Evolutionary conservation across 2,797 vertebrate species (phyloP), one percentile per base, ranked within the genome.

Genomic region (Bryconaethiops microstoma): DNA sequence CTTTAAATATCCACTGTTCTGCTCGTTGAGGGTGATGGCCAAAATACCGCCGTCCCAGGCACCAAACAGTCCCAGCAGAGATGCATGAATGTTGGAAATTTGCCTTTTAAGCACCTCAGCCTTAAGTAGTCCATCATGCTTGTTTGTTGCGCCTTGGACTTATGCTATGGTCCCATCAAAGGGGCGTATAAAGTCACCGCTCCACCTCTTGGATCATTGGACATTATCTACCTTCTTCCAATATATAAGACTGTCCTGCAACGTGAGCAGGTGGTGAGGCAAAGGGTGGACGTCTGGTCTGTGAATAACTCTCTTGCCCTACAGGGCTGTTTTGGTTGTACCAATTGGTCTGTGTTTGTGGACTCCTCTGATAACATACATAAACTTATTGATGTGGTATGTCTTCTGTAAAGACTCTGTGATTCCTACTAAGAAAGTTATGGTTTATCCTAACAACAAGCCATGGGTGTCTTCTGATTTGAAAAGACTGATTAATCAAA

Each of bases 81-180:
- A 29, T 29, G 29, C 29, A 29, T 29, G 29, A 29, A 29, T 29
- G 29, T 29, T 29, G 3, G 29, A 29, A 29, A 29, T 29, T 29
- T 1, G 29, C 1, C 29, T 29, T 29, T 1, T 1, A 29, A 29
- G 29, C 29, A 29, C 29, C 29, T 29, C 29, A 29, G 29, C 29
- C 29, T 29, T 29, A 29, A 29, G 29, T 29, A 29, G 29, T 29
- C 29, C 29, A 29, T 29, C 29, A 29, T 29, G 29, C n/a, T n/a
- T n/a, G n/a, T n/a, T n/a, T n/a, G n/a, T n/a, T n/a, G n/a, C n/a
- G n/a, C 35, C 17, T 42, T 71, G 14, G 77, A 72, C 21, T 39
- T 60, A 10, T 71, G 77, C 48, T 79, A 71, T 59, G 54, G 54
- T 55, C 23, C 76, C 17, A 70, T 70, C 39, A 79, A 50, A 65